Evolutionary conservation across 1,140 invertebrate genomes (phyloP), one percentile per base, ranked within the genome.

Genomic region (Chironomus tepperi): DNA sequence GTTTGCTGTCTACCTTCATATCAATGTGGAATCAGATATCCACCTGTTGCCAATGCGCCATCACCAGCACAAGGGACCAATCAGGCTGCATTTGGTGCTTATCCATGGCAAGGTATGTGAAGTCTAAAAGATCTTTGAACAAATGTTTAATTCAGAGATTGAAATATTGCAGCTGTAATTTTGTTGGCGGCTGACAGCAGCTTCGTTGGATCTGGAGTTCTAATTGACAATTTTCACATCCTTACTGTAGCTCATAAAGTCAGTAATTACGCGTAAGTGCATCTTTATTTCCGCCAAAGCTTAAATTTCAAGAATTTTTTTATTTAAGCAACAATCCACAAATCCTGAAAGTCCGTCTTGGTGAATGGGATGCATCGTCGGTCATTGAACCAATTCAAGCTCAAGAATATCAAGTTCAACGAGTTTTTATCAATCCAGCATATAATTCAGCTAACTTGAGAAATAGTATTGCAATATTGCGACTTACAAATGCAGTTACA

Each of bases 91-190:
- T 82, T 77, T 34, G 80, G 81, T 1, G 79, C 78, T 5, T 83
- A 80, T 79, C 80, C 80, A 0, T 82, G 81, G 82, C 80, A 83
- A 74, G 80, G 76, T 2, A 85, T 84, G 1, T 47, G 9, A 47
- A 81, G 96, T 78, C 95, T 95, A 80, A 95, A 94, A 81, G 93
- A 95, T 77, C 89, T 91, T 18, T 89, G 91, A 12, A 43, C 15
- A 47, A 47, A 47, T 12, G 43, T 15, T 47, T 15, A 47, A 47
- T 47, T 3, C 8, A 15, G 43, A 15, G 43, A 34, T 34, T 34
- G 24, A 5, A 34, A 34, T 34, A 34, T 34, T 34, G 5, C 24
- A 34, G 47, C 47, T 57, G 3, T 57, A 57, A 57, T 57, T 1
- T 77, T 89, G 19, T 77, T 88, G 0, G 83, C 70, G 43, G 73